Base-by-base conservation (phyloP, 1,140 invertebrate genomes). In the Cyclargus thomasi region DNA sequence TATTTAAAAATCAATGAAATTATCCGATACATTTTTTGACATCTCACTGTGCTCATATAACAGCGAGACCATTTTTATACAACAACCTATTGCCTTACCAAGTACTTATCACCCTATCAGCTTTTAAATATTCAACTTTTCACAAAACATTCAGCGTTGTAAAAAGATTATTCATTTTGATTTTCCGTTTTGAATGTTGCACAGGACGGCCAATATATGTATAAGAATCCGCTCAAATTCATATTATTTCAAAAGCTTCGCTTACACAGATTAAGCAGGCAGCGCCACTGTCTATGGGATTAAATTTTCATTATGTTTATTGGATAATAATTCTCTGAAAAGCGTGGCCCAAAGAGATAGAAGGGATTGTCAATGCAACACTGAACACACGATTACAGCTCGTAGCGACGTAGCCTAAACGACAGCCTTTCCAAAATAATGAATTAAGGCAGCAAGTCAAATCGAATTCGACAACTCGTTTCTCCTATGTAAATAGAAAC, bases 301-400 rank as follows among this genome's bases (percentile, higher is more conserved):
- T 87, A 88, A 90, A 88, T 90, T 86, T 90, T 90, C 87, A 90
- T 88, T 87, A 88, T 85, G 84, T 88, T 89, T 88, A 87, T 86
- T 85, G 85, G 87, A 90, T 88, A 88, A 90, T 90, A 88, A 90
- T 90, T 86, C 87, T 74, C 77, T 75, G 77, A 78, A 73, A 74
- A 74, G 74, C 85, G 78, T 89, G 86, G 20, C 55, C 70, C 72
- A 63, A 65, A 22, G 79, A 85, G 86, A 89, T 89, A 89, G 82
- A 82, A 77, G 68, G 85, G 83, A 86, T 89, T 83, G 74, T 82
- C 75, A 76, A 86, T 89, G 86, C 85, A 86, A 89, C 86, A 82
- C 73, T 88, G 86, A 88, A 69, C 86, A 88, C 80, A 86, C 74
- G 72, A 76, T 79, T 76, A 76, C 75, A 65, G 74, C 65, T 76